Evolutionary conservation across 2,888 invertebrate species (phyloP).

Genomic region (Spilarctia lutea): DNA sequence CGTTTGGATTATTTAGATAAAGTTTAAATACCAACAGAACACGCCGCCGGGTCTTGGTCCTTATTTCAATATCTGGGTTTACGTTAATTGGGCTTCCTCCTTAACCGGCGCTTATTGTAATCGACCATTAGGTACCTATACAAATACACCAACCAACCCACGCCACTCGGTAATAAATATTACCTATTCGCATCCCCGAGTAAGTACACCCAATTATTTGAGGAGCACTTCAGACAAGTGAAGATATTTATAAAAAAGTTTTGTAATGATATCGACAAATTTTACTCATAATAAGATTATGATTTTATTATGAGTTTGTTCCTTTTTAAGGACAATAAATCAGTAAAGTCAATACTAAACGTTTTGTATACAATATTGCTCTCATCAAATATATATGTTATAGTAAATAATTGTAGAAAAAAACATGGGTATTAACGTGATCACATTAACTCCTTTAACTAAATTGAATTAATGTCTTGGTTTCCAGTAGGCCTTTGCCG

Average conservation of each 20-base stretch:
- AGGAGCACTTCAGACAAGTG: not conserved
- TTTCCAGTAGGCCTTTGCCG: not conserved
- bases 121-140: slow-evolving; percentile 23
- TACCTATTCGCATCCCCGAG: not conserved
- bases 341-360: too few species aligned
- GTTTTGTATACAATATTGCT: not conserved
- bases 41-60: slow-evolving; percentile 30
- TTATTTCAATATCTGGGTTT: slow-evolving; percentile 45
- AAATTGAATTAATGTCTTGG: not conserved
- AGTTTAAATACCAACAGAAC: slow-evolving; percentile 24
- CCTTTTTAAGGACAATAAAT: too few species aligned
- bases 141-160: slow-evolving; percentile 35
- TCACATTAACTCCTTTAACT: too few species aligned
- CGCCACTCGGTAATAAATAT: slow-evolving; percentile 32
- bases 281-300: not conserved
- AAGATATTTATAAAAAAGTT: not conserved
- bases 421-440: too few species aligned
- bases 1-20: slow-evolving; percentile 10
- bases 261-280: not conserved
- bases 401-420: too few species aligned
- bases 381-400: not conserved
- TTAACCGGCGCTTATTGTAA: slow-evolving; percentile 44
- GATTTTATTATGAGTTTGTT: not conserved
- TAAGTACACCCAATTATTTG: slow-evolving; percentile 3
- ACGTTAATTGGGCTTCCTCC: slow-evolving; percentile 47